Conservation (phyloP, 2,113 vertebrate genomes). For the Elgaria multicarinata region DNA sequence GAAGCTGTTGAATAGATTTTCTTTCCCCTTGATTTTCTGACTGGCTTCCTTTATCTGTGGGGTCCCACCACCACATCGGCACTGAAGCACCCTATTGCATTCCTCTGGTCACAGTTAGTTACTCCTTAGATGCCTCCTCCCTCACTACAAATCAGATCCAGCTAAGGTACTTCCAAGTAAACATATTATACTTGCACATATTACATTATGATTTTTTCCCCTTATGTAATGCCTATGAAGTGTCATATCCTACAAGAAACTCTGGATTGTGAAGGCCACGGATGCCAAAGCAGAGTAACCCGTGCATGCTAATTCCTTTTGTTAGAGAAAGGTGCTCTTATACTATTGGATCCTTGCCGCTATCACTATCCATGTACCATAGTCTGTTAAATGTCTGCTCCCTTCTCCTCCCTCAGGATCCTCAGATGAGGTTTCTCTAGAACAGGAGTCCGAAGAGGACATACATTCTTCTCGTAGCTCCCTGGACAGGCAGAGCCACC, state of each 20-base stretch:
- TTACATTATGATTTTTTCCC: background rate
- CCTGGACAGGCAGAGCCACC: constrained; percentile 88
- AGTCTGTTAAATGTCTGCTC: constrained; percentile 47
- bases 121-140: background rate
- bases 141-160: background rate
- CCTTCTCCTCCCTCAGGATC: constrained; percentile 82
- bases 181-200: background rate
- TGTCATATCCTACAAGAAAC: background rate
- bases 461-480: constrained; percentile 82
- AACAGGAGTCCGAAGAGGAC: constrained; percentile 91
- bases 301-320: background rate
- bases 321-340: background rate
- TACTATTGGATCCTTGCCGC: constrained; percentile 3
- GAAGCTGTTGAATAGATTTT: background rate
- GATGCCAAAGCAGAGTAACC: background rate
- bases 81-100: background rate
- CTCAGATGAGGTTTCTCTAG: constrained; percentile 86
- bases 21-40: background rate
- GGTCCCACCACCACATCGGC: background rate
- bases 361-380: constrained; percentile 1
- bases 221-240: background rate
- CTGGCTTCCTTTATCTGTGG: background rate
- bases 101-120: background rate
- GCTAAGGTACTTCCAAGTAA: background rate
- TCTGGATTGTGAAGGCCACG: background rate